A percentile compares a stretch with the other conserved stretches of the same genome.
phyloP scores from a whole-genome alignment of 2,797 vertebrate genomes.

The Semotilus atromaculatus region DNA sequence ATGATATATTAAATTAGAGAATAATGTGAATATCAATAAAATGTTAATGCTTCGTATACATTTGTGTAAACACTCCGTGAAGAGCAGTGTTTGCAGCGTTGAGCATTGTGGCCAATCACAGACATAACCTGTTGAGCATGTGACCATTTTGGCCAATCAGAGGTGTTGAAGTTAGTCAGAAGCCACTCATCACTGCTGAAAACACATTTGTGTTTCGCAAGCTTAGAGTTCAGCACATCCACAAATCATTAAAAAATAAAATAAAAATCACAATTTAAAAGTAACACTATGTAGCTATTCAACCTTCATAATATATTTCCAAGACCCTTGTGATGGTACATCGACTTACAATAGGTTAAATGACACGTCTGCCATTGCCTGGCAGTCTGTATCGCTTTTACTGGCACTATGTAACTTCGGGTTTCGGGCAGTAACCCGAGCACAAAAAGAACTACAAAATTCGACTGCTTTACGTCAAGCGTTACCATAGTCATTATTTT shows the following conservation, averaged over 20 bases:
- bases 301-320: too few species aligned
- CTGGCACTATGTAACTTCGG: too few species aligned
- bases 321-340: too few species aligned
- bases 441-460: too few species aligned
- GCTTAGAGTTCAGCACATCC: background rate
- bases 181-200: background rate
- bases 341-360: too few species aligned
- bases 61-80: background rate
- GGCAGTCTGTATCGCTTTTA: too few species aligned
- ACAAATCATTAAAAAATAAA: background rate
- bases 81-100: background rate
- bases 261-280: background rate
- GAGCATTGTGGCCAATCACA: background rate
- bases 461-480: too few species aligned
- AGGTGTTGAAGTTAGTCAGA: background rate
- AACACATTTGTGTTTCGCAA: background rate
- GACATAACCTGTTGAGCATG: background rate
- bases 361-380: too few species aligned
- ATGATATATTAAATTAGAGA: background rate
- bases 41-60: background rate
- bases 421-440: too few species aligned
- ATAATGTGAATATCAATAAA: background rate
- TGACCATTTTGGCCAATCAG: background rate
- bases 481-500: too few species aligned
- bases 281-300: too few species aligned